These are phyloP conservation scores for Euwallacea fornicatus DNA, from an alignment of 1,140 invertebrate genomes.

Conservation along the genomic window DNA sequence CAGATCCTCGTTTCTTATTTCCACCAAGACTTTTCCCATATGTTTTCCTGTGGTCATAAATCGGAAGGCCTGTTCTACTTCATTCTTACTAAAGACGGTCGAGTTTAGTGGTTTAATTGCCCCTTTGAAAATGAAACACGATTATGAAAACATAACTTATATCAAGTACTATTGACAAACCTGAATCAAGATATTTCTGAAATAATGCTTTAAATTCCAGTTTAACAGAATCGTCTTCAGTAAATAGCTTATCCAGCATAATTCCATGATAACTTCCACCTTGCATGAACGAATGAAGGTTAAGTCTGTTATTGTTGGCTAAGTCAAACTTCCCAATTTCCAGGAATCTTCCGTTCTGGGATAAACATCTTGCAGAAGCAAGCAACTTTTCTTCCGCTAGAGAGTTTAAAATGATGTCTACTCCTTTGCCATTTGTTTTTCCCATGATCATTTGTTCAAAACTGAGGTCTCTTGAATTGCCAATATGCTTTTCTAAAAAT, in stretches of 20 bases:
- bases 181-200: constrained; percentile 58
- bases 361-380: constrained; percentile 78
- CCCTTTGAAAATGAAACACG: constrained; percentile 68
- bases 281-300: constrained; percentile 76
- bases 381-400: constrained; percentile 68
- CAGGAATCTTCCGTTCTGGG: constrained; percentile 66
- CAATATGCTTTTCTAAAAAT: constrained; percentile 54
- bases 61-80: constrained; percentile 68
- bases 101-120: constrained; percentile 64
- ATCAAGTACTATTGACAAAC: constrained; percentile 28
- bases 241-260: constrained; percentile 77
- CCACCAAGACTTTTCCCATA: constrained; percentile 80
- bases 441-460: constrained; percentile 63
- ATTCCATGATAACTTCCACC: constrained; percentile 88
- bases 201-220: constrained; percentile 44
- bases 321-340: constrained; percentile 81
- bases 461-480: constrained; percentile 64
- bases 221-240: constrained; percentile 41
- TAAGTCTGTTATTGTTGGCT: constrained; percentile 64
- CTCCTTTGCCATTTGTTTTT: constrained; percentile 64
- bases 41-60: constrained; percentile 86
- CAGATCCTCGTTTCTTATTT: constrained; percentile 62
- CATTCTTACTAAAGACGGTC: constrained; percentile 61
- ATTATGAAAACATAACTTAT: not conserved
- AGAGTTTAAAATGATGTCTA: constrained; percentile 70